These are phyloP conservation scores for Blastobasis adustella DNA, from an alignment of 2,888 invertebrate genomes.

Conservation along the genomic window DNA sequence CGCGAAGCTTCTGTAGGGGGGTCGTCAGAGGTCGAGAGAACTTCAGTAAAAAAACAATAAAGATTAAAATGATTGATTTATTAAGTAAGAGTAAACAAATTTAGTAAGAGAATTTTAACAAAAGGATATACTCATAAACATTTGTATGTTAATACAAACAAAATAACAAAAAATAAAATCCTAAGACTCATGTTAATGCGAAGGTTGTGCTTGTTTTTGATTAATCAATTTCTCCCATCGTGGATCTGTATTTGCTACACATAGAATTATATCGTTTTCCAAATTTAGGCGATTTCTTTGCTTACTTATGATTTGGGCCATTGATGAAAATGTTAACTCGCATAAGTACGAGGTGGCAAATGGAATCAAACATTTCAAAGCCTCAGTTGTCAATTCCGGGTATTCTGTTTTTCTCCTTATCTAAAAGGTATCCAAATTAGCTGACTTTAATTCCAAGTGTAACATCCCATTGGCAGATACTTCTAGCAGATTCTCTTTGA, in stretches of 20 bases:
- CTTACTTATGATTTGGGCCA: constrained; percentile 25
- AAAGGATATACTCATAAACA: constrained; percentile 3
- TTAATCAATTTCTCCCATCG: not conserved
- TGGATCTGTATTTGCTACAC: not conserved
- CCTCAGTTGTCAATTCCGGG: not conserved
- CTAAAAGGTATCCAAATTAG: constrained; percentile 9
- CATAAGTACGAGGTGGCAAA: not conserved
- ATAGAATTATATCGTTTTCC: constrained; percentile 19
- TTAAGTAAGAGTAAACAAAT: not conserved
- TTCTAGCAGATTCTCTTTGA: constrained; percentile 15
- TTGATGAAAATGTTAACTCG: constrained; percentile 22
- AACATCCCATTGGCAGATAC: constrained; percentile 20
- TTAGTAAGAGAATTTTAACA: not conserved
- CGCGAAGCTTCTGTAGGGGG: constrained; percentile 4
- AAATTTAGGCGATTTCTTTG: constrained; percentile 23
- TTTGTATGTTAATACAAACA: constrained; percentile 3
- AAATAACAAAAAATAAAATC: constrained; percentile 3
- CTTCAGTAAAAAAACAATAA: constrained; percentile 1
- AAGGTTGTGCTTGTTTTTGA: constrained; percentile 1
- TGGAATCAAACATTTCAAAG: not conserved
- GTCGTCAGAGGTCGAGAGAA: constrained; percentile 5
- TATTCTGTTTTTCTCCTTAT: constrained; percentile 1
- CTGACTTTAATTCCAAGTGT: constrained; percentile 14
- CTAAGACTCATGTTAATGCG: constrained; percentile 3
- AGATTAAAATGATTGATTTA: not conserved